Evolutionary conservation across 2,888 invertebrate species (phyloP), one percentile per base, ranked within the genome.

Genomic region (Lacanobia oleracea): DNA sequence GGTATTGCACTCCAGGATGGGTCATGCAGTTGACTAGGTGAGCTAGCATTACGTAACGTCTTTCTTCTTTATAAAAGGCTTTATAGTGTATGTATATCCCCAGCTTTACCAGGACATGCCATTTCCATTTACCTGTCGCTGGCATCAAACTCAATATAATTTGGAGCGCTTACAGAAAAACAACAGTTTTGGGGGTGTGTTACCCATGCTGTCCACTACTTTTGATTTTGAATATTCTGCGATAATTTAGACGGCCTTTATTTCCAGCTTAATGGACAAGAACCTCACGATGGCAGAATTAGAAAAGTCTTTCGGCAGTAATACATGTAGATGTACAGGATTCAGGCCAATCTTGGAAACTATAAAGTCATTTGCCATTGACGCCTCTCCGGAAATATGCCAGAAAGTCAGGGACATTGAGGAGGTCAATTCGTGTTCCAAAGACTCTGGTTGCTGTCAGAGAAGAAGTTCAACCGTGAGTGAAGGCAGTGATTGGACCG

Each of bases 311-410:
- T 98, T 98, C 82, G 98, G 97, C 37, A 97, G 97, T 73, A 98
- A 98, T 86, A 97, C 98, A 9, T 98, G 98, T 79, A 96, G 98
- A 14, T 98, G 98, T 87, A 98, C 98, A 0, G 98, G 98, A 0
- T 98, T 97, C 89, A 95, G 98, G 1, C 97, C 98, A 0, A 98
- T 98, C 74, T 88, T 98, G 75, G 98, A 98, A 87, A 97, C 97
- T 1, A 97, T 98, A 92, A 98, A 98, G 88, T 97, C 97, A 0
- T 97, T 97, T 80, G 97, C 97, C 0, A 90, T 89, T 0, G 97
- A 97, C 87, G 96, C 97, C 8, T 93, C 96, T 6, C 94, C 96
- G 21, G 88, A 94, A 63, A 90, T 97, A 12, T 92, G 92, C 2
- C 92, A 96, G 40, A 88, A 79, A 79, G 94, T 97, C 48, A 90